Evolutionary conservation across 1,140 invertebrate genomes (phyloP).

Genomic region (Aleiodes sp.): DNA sequence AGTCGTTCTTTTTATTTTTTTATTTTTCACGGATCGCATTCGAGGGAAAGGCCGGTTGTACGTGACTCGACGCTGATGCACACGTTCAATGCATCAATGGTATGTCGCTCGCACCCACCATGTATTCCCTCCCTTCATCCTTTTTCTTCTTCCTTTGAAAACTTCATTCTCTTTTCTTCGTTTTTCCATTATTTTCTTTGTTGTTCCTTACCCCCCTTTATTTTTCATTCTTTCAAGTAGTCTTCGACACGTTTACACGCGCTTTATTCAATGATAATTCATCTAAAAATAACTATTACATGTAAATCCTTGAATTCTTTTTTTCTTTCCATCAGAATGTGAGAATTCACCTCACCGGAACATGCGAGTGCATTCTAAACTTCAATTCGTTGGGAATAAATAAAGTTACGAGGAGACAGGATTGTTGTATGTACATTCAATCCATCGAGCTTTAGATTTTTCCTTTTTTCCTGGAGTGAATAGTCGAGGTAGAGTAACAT

Average conservation of each 20-base stretch:
- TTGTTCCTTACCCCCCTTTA: background rate
- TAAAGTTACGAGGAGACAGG: too few species aligned
- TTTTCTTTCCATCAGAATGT: background rate
- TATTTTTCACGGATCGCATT: conserved; percentile 14
- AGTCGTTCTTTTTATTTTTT: background rate
- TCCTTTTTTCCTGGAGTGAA: too few species aligned
- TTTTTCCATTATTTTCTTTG: background rate
- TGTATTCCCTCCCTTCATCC: background rate
- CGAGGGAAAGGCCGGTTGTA: background rate
- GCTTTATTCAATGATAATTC: conserved; percentile 14
- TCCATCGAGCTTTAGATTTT: too few species aligned
- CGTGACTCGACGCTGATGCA: conserved; percentile 20
- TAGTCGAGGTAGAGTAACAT: too few species aligned
- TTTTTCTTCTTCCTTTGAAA: conserved; percentile 38
- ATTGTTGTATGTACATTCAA: too few species aligned
- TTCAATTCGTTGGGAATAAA: too few species aligned
- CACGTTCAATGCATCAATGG: conserved; percentile 15
- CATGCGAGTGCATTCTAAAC: background rate
- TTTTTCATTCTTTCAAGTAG: background rate
- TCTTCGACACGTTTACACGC: background rate
- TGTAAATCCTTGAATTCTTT: background rate
- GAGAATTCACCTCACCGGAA: background rate
- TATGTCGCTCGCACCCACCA: conserved; percentile 11
- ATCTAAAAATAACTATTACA: background rate
- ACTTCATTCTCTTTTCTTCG: conserved; percentile 20